Evolutionary conservation across 1,140 invertebrate genomes (phyloP).

Genomic region (Drosophila kikkawai): DNA sequence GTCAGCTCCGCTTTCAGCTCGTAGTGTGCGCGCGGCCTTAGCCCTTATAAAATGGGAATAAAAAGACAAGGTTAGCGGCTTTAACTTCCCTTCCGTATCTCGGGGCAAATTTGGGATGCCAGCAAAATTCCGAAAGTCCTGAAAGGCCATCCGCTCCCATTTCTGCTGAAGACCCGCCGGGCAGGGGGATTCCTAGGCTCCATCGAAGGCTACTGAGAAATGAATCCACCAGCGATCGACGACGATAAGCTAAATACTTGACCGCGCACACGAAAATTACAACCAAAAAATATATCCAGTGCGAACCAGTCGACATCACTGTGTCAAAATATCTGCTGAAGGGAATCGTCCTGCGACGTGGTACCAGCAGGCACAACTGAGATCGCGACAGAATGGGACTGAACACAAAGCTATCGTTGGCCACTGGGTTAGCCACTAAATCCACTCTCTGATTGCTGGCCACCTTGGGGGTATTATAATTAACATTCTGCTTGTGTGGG

Average conservation of each 20-base stretch:
- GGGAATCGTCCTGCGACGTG: not conserved
- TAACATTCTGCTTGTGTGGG: not conserved
- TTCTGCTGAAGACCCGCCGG: not conserved
- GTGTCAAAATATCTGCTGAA: not conserved
- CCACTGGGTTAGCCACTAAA: constrained; percentile 11
- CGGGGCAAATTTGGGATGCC: not conserved
- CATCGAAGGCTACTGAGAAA: not conserved
- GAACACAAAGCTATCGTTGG: not conserved
- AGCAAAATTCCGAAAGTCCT: not conserved
- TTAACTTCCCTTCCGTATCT: not conserved
- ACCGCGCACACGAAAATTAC: not conserved
- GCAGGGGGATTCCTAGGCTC: not conserved
- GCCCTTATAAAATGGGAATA: rapidly evolving
- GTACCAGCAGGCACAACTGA: constrained; percentile 7
- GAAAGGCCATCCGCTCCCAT: constrained; percentile 14
- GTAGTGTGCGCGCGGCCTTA: too few species aligned
- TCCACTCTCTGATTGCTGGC: not conserved
- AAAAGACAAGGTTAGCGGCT: not conserved
- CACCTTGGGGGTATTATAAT: not conserved
- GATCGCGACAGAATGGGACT: not conserved
- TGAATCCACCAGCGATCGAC: not conserved
- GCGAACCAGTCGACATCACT: rapidly evolving
- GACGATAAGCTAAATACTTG: constrained; percentile 9
- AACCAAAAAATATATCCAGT: not conserved
- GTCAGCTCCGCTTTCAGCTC: too few species aligned